Evolutionary conservation across 1,140 invertebrate genomes (phyloP).

Genomic region (Anoplolepis gracilipes): DNA sequence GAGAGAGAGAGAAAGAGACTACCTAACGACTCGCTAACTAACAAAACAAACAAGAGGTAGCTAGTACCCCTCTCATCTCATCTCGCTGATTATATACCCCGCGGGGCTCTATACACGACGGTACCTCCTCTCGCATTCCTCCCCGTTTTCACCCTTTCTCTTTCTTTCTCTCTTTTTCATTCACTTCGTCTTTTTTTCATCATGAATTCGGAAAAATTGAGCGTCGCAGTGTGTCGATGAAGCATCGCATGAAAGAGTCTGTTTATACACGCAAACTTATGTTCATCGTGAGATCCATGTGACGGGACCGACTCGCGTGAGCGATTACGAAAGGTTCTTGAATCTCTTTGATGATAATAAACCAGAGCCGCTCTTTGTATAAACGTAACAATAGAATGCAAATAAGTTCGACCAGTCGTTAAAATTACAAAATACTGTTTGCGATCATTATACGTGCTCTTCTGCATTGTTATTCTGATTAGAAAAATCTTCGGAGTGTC

Average conservation of each 20-base stretch:
- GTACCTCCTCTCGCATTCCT: conserved; percentile 51
- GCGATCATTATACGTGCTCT: background rate
- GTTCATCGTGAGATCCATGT: background rate
- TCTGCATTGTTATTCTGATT: background rate
- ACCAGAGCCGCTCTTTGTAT: background rate
- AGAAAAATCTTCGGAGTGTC: background rate
- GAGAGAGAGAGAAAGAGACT: too few relatives aligned
- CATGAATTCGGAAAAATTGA: conserved; percentile 42
- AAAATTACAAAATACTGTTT: background rate
- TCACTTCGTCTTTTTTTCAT: background rate
- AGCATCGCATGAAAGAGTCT: background rate
- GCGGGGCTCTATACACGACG: conserved; percentile 69
- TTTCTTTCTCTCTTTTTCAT: conserved; percentile 34
- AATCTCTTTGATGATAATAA: background rate
- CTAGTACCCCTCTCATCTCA: conserved; percentile 80
- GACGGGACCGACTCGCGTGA: background rate
- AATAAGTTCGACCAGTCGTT: conserved; percentile 5
- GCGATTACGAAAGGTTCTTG: background rate
- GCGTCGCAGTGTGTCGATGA: background rate
- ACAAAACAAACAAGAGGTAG: conserved; percentile 83
- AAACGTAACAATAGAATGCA: background rate
- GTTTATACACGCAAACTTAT: background rate
- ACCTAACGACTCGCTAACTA: conserved; percentile 84
- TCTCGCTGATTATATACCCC: conserved; percentile 84
- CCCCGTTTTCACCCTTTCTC: conserved; percentile 24